Base-by-base conservation (phyloP, 2,888 invertebrate species). In the Xestia c-nigrum region DNA sequence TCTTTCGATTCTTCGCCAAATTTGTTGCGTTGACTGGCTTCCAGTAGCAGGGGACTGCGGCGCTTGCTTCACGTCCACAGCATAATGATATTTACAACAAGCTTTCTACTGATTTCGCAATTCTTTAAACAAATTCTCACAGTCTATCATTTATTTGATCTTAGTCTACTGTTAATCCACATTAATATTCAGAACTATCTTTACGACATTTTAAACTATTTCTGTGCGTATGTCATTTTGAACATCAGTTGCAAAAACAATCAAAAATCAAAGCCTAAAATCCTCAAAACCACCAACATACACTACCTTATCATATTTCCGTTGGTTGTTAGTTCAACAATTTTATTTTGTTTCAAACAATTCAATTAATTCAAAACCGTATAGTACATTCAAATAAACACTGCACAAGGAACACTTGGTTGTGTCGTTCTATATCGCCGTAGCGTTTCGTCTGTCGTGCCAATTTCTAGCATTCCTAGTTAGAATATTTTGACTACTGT, bases 401-500 rank as follows among this genome's bases (percentile, higher is more conserved):
- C 6, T 46, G 57, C 16, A 55, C 3, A 74, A 38, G 16, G 10
- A 21, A 63, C 10, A 38, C 38, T 38, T 38, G 7, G 7, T 9
- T 65, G 31, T 55, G n/a, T 31, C 47, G 7, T 43, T 16, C 10
- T 14, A 21, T n/a, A 21, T 21, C 52, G 61, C 14, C 12, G 5
- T n/a, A 40, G 21, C 38, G 47, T 31, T 50, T 24, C 21, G 3
- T 10, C 19, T 31, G 4, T 52, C 12, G n/a, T 16, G n/a, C 40
- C 31, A 63, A 66, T 70, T 64, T 59, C 21, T 14, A 65, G 40
- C 46, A 67, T 47, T 67, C 57, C 69, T 69, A n/a, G 55, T 31
- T 5, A 31, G 64, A 4, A n/a, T 66, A 24, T 50, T 12, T 43
- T 31, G 16, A 40, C 14, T 7, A 12, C 46, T 21, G 9, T n/a